Base-by-base conservation (phyloP, 2,888 invertebrate genomes). In the Erebia aethiops region DNA sequence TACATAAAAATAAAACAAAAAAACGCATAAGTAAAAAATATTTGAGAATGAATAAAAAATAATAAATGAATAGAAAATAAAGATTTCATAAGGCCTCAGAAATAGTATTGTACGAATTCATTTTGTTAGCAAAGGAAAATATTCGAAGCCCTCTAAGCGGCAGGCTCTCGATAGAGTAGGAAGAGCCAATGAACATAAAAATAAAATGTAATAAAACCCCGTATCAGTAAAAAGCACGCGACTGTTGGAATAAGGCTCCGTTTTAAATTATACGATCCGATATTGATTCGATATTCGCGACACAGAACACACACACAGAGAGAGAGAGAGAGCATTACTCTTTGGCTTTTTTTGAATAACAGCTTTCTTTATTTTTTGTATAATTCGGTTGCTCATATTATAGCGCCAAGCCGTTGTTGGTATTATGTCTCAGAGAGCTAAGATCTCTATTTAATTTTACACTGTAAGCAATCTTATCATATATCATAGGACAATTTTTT, bases 121-220 rank as follows among this genome's bases (percentile, higher is more conserved):
- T 67, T 67, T 41, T 9, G 52, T 67, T 21, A 41, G 18, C 46
- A 35, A 71, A 51, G 16, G 41, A 65, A 67, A 71, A 69, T 69
- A 67, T 71, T 71, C 64, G 66, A 51, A 71, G 71, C 18, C 41
- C 61, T 65, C 49, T 62, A 67, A 74, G 67, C 63, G 67, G 54
- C 63, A n/a, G 18, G 57, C 67, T 71, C 67, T 67, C 64, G 56
- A 69, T 74, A 67, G 63, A 62, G 68, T 35, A 69, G 63, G 58
- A 26, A 72, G 66, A 69, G 67, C 64, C 64, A 71, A 74, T 74
- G 69, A 71, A 71, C 67, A 69, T 63, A 71, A 67, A 71, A 74
- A 86, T 88, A 84, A 85, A 84, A 84, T 79, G 80, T 82, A 90
- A 89, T 90, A 89, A 90, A 89, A 86, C 76, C 82, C 80, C 80